Evolutionary conservation across 2,888 invertebrate species (phyloP).

Genomic region (Hypercompe scribonia): DNA sequence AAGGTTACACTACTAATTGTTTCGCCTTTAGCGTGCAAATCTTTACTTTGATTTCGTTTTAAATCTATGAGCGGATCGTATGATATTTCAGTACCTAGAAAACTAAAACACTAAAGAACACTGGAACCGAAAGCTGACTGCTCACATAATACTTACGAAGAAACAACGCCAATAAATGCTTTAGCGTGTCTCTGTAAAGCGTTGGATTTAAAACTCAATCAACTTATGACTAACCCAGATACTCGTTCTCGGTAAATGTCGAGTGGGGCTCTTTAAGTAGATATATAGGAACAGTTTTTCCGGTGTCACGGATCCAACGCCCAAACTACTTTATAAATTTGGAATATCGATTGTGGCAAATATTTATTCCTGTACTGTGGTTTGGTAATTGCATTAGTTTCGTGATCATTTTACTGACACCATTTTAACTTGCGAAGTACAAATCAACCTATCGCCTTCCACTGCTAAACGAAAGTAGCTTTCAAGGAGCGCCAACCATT

Average conservation of each 20-base stretch:
- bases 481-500: no score
- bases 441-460: no score
- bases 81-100: no score
- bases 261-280: not conserved
- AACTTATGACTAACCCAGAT: not conserved
- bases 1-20: not conserved
- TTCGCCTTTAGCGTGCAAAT: not conserved
- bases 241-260: not conserved
- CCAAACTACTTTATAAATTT: not conserved
- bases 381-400: no score
- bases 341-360: no score
- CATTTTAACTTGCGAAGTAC: no score
- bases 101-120: no score
- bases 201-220: not conserved
- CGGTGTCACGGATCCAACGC: not conserved
- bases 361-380: no score
- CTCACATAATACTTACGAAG: not conserved
- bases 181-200: not conserved
- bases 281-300: not conserved
- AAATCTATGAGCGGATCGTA: no score
- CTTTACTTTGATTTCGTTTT: no score
- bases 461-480: no score
- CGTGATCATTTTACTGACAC: no score
- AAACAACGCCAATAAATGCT: not conserved
- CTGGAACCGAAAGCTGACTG: not conserved